phyloP scores from a whole-genome alignment of 1,140 invertebrate genomes.

The Argopecten irradians region DNA sequence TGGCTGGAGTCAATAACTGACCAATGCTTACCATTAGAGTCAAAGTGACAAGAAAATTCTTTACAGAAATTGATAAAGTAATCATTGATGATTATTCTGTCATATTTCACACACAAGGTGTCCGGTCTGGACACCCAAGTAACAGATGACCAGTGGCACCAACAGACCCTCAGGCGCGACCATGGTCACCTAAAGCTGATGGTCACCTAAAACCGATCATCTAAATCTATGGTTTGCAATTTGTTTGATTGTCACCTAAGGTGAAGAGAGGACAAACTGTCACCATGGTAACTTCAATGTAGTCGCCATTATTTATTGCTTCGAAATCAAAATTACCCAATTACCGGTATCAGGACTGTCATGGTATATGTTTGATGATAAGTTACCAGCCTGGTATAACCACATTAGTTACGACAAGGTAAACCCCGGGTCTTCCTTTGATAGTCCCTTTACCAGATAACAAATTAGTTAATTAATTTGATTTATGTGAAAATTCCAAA shows the following conservation, averaged over 20 bases:
- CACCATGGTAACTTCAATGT: neutral
- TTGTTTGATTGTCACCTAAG: neutral
- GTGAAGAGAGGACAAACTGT: neutral
- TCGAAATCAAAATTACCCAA: conserved; percentile 9
- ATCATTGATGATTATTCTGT: neutral
- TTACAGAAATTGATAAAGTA: neutral
- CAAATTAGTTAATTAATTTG: conserved; percentile 19
- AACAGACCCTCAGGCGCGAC: neutral
- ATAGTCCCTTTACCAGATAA: neutral
- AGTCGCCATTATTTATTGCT: neutral
- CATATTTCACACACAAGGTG: conserved; percentile 5
- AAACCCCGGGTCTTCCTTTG: neutral
- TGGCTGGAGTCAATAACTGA: neutral
- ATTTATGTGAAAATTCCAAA: neutral
- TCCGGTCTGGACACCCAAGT: neutral
- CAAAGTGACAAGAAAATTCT: neutral
- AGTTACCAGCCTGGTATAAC: neutral
- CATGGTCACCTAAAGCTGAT: neutral
- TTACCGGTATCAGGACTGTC: neutral
- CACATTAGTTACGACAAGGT: neutral
- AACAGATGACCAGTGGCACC: neutral
- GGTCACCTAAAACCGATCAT: neutral
- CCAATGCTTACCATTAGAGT: neutral
- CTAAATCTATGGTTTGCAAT: neutral
- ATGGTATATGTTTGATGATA: neutral